These are phyloP conservation scores for Pygmarrhopalites habei DNA, from an alignment of 1,140 invertebrate genomes.

Conservation along the genomic window DNA sequence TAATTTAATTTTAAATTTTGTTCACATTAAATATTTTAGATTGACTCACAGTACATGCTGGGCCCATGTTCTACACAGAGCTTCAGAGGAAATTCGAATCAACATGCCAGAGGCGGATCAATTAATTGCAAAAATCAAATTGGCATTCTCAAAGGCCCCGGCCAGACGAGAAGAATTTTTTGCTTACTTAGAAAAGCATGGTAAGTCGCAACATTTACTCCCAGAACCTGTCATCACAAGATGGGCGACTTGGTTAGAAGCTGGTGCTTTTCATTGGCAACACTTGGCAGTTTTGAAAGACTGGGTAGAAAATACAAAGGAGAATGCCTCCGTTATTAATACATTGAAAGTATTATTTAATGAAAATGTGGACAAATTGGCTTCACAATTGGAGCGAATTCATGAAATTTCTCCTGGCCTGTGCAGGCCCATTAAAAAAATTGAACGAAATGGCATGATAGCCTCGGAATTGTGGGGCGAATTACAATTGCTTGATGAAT, in stretches of 20 bases:
- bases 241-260: conserved; percentile 44
- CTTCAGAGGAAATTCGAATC: neutral
- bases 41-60: neutral
- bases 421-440: no score
- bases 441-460: no score
- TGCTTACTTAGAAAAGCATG: neutral
- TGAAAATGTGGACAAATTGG: no score
- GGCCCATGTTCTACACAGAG: no score
- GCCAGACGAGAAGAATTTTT: neutral
- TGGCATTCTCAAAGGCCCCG: neutral
- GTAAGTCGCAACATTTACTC: conserved; percentile 39
- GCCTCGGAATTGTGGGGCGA: no score
- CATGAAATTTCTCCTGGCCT: no score
- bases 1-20: neutral
- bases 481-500: no score
- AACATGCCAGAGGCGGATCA: neutral
- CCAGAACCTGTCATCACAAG: conserved; percentile 43
- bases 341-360: no score
- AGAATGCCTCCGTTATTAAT: no score
- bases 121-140: neutral
- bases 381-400: no score
- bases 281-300: conserved; percentile 35
- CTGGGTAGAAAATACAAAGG: neutral
- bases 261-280: conserved; percentile 41
- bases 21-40: neutral